Percentiles rank a stretch among this genome's conserved stretches.
Conservation (phyloP, 2,888 invertebrate species). For the Catocala sponsa region DNA sequence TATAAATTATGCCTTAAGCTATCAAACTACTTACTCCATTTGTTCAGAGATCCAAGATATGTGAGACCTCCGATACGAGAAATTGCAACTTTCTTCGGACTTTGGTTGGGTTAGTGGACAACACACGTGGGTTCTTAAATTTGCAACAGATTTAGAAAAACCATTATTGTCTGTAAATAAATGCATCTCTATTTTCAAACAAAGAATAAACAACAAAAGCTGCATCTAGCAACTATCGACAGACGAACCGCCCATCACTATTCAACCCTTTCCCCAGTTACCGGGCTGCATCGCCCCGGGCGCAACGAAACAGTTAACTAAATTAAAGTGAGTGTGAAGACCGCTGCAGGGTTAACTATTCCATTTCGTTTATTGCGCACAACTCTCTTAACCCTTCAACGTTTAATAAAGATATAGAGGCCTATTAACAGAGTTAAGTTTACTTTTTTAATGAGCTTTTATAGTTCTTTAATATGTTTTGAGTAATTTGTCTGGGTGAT, state of each 20-base stretch:
- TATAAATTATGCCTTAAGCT: too few relatives aligned
- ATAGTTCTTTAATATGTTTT: constrained; percentile 41
- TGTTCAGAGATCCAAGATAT: too few relatives aligned
- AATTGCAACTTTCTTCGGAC: too few relatives aligned
- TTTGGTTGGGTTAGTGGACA: too few relatives aligned
- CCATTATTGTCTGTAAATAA: neutral
- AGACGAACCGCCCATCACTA: constrained; percentile 60
- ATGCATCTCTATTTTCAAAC: neutral
- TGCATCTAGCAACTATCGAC: constrained; percentile 26
- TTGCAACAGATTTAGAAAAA: too few relatives aligned
- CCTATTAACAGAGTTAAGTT: constrained; percentile 77
- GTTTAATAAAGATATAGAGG: constrained; percentile 85
- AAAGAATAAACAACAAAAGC: neutral
- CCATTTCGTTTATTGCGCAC: constrained; percentile 87
- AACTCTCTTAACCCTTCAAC: constrained; percentile 81
- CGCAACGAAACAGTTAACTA: constrained; percentile 86
- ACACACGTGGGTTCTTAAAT: too few relatives aligned
- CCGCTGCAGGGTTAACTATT: constrained; percentile 87
- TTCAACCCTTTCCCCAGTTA: constrained; percentile 78
- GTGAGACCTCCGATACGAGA: too few relatives aligned
- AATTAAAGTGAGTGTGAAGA: constrained; percentile 88
- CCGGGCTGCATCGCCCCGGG: constrained; percentile 76
- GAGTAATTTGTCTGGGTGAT: constrained; percentile 9
- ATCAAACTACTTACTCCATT: too few relatives aligned
- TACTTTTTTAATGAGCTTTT: constrained; percentile 67